A percentile compares a stretch with the other conserved stretches of the same genome.
Conservation (phyloP, 2,797 vertebrate species). For the Clarias platycephalus region DNA sequence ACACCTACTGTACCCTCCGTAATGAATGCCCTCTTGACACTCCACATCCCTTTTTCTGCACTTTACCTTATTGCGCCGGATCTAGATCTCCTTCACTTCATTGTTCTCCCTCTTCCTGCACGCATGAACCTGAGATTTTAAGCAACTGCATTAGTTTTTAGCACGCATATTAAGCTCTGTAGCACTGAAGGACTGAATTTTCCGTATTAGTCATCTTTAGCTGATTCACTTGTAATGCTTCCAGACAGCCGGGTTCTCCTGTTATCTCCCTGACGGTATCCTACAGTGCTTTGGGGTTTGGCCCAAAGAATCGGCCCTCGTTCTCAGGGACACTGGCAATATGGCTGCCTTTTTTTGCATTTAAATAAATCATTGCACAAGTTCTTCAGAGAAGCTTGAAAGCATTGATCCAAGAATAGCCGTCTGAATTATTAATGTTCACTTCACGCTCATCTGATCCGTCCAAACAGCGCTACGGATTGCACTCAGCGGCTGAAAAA, state of each 20-base stretch:
- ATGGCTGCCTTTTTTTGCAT: constrained; percentile 54
- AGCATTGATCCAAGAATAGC: constrained; percentile 84
- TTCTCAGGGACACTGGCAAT: constrained; percentile 56
- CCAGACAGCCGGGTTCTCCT: background rate
- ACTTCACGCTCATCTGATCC: constrained; percentile 56
- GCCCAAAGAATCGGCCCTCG: constrained; percentile 45
- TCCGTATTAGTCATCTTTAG: background rate
- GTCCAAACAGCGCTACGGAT: constrained; percentile 46
- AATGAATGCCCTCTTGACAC: background rate
- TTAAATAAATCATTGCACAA: constrained; percentile 84
- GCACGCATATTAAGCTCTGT: background rate
- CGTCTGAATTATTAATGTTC: constrained; percentile 84
- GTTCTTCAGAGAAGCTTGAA: constrained; percentile 79
- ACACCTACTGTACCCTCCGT: background rate
- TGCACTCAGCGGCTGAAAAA: constrained; percentile 36
- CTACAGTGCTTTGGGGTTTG: background rate
- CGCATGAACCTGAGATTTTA: background rate
- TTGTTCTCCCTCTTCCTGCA: background rate
- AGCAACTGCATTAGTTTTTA: background rate
- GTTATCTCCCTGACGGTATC: background rate
- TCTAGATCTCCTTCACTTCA: background rate
- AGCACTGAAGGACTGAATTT: background rate
- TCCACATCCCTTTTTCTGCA: background rate
- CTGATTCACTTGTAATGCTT: constrained; percentile 1
- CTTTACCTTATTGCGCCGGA: background rate